phyloP scores from a whole-genome alignment of 2,888 invertebrate genomes.

The Gastrophysa polygoni region DNA sequence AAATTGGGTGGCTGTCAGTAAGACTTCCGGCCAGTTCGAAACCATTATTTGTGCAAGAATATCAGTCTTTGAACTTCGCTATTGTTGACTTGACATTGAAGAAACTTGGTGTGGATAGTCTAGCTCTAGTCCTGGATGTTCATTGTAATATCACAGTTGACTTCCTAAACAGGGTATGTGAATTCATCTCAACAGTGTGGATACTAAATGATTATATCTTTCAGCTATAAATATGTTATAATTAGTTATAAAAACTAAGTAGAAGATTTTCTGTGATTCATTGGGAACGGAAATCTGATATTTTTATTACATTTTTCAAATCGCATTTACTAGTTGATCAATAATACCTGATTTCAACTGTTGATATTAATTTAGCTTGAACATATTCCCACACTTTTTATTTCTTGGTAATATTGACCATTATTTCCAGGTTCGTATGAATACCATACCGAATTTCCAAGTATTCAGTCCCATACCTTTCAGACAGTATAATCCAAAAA shows the following conservation, averaged over 20 bases:
- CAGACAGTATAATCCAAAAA: constrained; percentile 81
- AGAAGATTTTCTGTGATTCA: too few species aligned
- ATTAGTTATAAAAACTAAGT: too few species aligned
- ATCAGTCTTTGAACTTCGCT: constrained; percentile 61
- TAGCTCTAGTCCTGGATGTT: constrained; percentile 72
- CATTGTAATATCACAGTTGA: constrained; percentile 77
- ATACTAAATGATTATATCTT: not conserved
- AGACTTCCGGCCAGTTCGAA: constrained; percentile 59
- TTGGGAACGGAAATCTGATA: too few species aligned
- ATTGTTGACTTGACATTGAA: constrained; percentile 71
- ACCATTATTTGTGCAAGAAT: constrained; percentile 46
- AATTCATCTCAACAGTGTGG: not conserved
- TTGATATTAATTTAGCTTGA: too few species aligned
- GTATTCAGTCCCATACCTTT: constrained; percentile 93
- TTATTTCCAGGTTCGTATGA: constrained; percentile 82
- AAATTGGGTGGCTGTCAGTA: constrained; percentile 73
- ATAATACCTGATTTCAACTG: too few species aligned
- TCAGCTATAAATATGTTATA: too few species aligned
- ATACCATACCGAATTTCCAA: constrained; percentile 87
- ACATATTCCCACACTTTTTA: too few species aligned
- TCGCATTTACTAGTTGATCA: too few species aligned
- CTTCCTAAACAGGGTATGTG: constrained; percentile 82
- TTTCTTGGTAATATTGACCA: too few species aligned
- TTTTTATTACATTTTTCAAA: too few species aligned
- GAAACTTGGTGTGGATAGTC: constrained; percentile 74